These are phyloP conservation scores for Tenebrio molitor DNA, from an alignment of 1,140 invertebrate species.

Conservation along the genomic window DNA sequence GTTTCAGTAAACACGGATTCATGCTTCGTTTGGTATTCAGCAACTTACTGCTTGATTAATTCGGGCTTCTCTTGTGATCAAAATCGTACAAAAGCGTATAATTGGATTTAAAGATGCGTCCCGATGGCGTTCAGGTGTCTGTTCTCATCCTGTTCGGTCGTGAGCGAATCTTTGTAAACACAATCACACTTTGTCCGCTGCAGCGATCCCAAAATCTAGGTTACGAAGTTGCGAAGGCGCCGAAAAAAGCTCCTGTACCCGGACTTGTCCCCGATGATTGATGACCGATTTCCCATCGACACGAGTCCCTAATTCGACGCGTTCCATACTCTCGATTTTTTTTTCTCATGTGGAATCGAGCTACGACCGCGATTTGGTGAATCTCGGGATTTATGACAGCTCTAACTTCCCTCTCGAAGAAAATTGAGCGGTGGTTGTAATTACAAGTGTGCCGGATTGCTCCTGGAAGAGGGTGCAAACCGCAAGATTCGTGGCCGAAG, in stretches of 20 bases:
- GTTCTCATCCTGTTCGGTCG: too few species aligned
- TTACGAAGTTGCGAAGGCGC: slow-evolving; percentile 5
- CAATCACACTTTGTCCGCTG: background rate
- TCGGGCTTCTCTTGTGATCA: background rate
- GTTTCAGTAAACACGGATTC: background rate
- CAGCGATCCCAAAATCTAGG: slow-evolving; percentile 1
- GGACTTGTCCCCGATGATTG: slow-evolving; percentile 20
- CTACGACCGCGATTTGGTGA: too few species aligned
- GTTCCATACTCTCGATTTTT: background rate
- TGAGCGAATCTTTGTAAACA: slow-evolving; percentile 26
- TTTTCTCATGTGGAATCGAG: background rate
- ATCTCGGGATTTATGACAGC: slow-evolving; percentile 6
- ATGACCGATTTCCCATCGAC: slow-evolving; percentile 31
- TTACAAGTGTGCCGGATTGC: slow-evolving; percentile 37
- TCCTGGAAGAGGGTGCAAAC: slow-evolving; percentile 35
- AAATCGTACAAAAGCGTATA: slow-evolving; percentile 10
- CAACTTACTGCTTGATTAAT: slow-evolving; percentile 14
- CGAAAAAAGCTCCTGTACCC: slow-evolving; percentile 19
- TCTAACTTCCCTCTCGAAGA: background rate
- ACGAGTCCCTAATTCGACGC: background rate
- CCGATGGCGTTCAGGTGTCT: too few species aligned
- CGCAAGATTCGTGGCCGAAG: slow-evolving; percentile 25
- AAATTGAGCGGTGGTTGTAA: slow-evolving; percentile 21
- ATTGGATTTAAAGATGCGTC: too few species aligned
- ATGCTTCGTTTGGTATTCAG: slow-evolving; percentile 16